A percentile compares a stretch with the other conserved stretches of the same genome.
These are phyloP conservation scores for Anthoscopus minutus DNA, from an alignment of 2,113 vertebrate genomes.

Conservation along the genomic window DNA sequence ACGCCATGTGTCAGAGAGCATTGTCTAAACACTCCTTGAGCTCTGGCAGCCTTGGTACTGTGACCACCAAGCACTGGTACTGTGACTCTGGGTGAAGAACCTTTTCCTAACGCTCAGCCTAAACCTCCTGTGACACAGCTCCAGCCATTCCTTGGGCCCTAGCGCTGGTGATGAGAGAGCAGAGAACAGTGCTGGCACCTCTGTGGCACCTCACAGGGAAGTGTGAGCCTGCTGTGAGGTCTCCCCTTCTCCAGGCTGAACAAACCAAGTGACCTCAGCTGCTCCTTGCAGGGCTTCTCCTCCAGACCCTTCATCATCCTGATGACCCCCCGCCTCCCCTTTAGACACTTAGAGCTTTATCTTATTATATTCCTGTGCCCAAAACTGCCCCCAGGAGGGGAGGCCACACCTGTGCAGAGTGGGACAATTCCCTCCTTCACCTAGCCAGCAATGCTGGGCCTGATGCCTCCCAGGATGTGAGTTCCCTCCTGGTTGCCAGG, in stretches of 20 bases:
- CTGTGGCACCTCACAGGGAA: background rate
- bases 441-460: background rate
- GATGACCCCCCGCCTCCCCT: accelerated
- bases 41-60: background rate
- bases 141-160: background rate
- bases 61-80: background rate
- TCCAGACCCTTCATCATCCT: background rate
- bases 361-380: background rate
- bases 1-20: background rate
- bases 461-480: background rate
- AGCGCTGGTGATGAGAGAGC: background rate
- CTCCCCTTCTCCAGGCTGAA: background rate
- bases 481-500: background rate
- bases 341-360: background rate
- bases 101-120: background rate
- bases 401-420: background rate
- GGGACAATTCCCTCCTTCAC: background rate
- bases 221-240: background rate
- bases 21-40: background rate
- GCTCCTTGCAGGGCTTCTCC: background rate
- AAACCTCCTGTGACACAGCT: background rate
- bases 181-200: background rate
- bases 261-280: background rate
- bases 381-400: background rate
- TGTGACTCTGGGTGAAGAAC: background rate